These are phyloP conservation scores for Periophthalmus magnuspinnatus DNA, from an alignment of 2,797 vertebrate genomes.

Conservation along the genomic window DNA sequence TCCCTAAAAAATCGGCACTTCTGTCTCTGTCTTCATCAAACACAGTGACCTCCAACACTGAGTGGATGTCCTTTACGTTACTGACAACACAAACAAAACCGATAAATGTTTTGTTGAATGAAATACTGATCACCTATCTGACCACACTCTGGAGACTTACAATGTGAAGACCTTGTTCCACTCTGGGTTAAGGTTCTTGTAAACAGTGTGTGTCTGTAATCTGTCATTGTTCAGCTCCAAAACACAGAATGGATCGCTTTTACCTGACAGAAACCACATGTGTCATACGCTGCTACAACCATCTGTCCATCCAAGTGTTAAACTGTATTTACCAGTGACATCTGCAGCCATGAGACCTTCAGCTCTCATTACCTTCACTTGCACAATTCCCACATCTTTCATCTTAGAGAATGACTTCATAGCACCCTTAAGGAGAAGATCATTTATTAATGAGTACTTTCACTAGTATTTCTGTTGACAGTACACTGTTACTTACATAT, in stretches of 20 bases:
- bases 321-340: constrained; percentile 82
- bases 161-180: constrained; percentile 99
- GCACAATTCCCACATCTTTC: constrained; percentile 90
- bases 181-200: constrained; percentile 96
- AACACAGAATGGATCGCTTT: constrained; percentile 98
- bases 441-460: neutral
- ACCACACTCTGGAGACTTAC: constrained; percentile 78
- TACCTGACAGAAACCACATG: constrained; percentile 73
- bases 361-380: constrained; percentile 92
- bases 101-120: neutral
- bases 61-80: constrained; percentile 98
- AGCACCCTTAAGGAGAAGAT: constrained; percentile 66
- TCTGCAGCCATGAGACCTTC: constrained; percentile 94
- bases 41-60: constrained; percentile 94
- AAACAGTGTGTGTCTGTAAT: constrained; percentile 93
- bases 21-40: constrained; percentile 96
- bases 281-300: neutral
- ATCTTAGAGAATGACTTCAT: constrained; percentile 81
- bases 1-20: constrained; percentile 96
- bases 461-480: no score
- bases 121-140: neutral
- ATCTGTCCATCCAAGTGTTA: neutral
- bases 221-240: constrained; percentile 97
- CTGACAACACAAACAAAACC: constrained; percentile 71
- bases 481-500: constrained; percentile 78